Evolutionary conservation across 2,797 vertebrate genomes (phyloP), one percentile per base, ranked within the genome.

Genomic region (Furcifer pardalis): DNA sequence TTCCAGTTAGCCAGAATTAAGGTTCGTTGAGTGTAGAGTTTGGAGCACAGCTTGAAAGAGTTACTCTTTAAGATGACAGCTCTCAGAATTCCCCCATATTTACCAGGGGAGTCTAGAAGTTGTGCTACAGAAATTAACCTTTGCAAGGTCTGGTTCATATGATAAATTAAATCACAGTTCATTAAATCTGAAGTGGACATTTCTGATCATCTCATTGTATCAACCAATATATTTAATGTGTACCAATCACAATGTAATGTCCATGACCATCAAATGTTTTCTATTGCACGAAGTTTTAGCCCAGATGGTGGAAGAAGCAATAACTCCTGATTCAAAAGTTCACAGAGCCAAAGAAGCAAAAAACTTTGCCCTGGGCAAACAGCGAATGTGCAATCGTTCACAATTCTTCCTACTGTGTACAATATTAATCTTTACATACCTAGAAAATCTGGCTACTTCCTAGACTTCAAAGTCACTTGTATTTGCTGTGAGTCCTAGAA

Each of bases 341-440:
- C 79, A 89, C 81, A 90, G 91, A 46, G 73, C 37, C 12, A 87
- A 83, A 90, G 94, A 86, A 86, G 91, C 87, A 93, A 92, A 91
- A 94, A 94, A 86, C 88, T 83, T 60, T 90, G 91, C 81, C 77
- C 90, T 91, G 88, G n/a, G 80, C 89, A 94, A 56, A 89, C 77
- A 90, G 94, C 80, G 91, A 94, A 93, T 94, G 95, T 93, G 91
- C 89, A 94, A 85, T 93, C 90, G 95, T 96, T 94, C 93, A 93
- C 93, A 94, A 94, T 96, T 95, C 91, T 62, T 89, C 94, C 90
- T 93, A 94, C 90, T 93, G 91, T 93, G 94, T 94, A 94, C 92
- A 95, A 92, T 93, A 95, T 95, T 94, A 95, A 94, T 94, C 93
- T 91, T 89, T 95, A 91, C 95, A 91, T 96, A 94, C 94, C 93